phyloP scores from a whole-genome alignment of 1,140 invertebrate genomes.

The Neodiprion virginianus region DNA sequence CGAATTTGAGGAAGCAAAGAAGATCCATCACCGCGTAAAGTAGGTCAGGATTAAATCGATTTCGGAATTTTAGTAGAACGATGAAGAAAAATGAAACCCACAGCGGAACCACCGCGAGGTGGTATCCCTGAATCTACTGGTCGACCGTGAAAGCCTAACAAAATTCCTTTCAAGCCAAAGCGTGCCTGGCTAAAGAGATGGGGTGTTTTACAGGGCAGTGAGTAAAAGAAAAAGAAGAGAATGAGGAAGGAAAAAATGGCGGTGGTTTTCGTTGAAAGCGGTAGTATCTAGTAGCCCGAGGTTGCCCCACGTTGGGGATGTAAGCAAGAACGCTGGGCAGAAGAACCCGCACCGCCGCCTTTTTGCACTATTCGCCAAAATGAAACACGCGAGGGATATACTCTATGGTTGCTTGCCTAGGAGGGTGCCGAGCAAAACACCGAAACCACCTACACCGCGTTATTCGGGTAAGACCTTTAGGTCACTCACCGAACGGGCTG shows the following conservation, averaged over 20 bases:
- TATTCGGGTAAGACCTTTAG: not conserved
- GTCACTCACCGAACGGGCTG: not conserved
- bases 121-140: not conserved
- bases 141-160: not conserved
- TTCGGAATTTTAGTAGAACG: too few relatives aligned
- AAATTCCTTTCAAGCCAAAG: constrained; percentile 1
- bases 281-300: not conserved
- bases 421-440: not conserved
- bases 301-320: not conserved
- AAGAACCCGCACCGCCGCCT: not conserved
- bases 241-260: not conserved
- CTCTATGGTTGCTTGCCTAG: not conserved
- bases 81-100: not conserved
- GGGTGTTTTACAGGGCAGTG: not conserved
- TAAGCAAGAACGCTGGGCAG: not conserved
- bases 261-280: not conserved
- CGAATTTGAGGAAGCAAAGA: too few relatives aligned
- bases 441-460: not conserved
- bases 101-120: not conserved
- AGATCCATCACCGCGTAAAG: too few relatives aligned
- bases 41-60: too few relatives aligned
- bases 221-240: not conserved
- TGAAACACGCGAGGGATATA: not conserved
- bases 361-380: not conserved
- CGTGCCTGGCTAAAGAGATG: not conserved